Percentiles rank a stretch among this genome's conserved stretches.
These are phyloP conservation scores for Carollia perspicillata DNA, from an alignment of 2,113 vertebrate species.

Conservation along the genomic window DNA sequence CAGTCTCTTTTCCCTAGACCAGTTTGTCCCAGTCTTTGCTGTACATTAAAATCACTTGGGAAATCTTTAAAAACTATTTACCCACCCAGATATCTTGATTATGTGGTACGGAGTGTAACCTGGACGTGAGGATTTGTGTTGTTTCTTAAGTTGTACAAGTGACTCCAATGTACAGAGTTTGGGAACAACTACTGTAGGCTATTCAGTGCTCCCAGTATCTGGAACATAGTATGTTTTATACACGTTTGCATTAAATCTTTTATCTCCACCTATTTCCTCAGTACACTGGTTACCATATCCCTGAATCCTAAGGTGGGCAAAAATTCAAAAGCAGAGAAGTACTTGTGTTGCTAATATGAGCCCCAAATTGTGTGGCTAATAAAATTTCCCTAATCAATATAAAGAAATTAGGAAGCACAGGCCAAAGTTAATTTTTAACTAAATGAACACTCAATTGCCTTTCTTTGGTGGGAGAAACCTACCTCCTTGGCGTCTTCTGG, in stretches of 20 bases:
- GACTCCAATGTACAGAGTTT: neutral
- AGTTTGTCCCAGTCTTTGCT: neutral
- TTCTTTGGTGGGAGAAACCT: neutral
- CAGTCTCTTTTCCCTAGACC: neutral
- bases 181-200: neutral
- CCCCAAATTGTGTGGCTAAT: neutral
- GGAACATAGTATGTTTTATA: no score
- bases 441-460: neutral
- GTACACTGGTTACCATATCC: neutral
- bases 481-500: rapidly evolving
- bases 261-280: neutral
- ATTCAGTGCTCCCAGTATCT: no score
- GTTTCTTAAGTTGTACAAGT: neutral
- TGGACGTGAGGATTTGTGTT: neutral
- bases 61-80: neutral
- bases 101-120: neutral
- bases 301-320: slow-evolving; percentile 9
- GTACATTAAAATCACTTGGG: neutral
- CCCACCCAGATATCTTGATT: neutral
- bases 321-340: neutral
- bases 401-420: neutral
- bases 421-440: neutral
- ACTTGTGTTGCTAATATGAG: neutral
- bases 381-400: neutral
- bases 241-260: neutral